Conservation (phyloP, 30 jellyfish, hydroid and myxozoan genomes). For the Turritopsis dohrnii region DNA sequence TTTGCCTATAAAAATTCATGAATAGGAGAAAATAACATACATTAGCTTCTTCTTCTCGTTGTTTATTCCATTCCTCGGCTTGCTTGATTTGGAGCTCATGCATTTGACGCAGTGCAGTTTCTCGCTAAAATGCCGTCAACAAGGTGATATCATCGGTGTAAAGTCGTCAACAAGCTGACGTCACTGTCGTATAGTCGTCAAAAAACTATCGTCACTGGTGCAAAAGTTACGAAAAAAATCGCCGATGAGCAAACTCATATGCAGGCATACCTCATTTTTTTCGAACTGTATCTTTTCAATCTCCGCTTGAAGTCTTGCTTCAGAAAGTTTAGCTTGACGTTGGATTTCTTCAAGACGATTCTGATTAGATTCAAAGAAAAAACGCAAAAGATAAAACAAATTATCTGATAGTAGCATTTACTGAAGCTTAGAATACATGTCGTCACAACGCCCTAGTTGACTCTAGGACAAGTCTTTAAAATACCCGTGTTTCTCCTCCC, state of each 20-base stretch:
- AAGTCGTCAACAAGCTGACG: not conserved
- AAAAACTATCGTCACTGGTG: not conserved
- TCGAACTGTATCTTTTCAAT: slow-evolving; percentile 50
- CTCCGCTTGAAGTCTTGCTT: slow-evolving; percentile 42
- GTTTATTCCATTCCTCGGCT: slow-evolving; percentile 10
- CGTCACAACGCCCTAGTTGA: too few relatives aligned
- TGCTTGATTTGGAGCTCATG: slow-evolving; percentile 18
- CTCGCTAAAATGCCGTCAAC: slow-evolving; percentile 29
- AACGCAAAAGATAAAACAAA: too few relatives aligned
- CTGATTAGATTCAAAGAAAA: not conserved
- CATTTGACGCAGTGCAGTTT: slow-evolving; percentile 4
- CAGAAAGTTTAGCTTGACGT: slow-evolving; percentile 36
- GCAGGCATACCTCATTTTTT: slow-evolving; percentile 39
- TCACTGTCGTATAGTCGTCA: not conserved
- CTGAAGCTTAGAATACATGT: too few relatives aligned
- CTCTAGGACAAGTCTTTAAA: too few relatives aligned
- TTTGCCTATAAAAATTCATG: too few relatives aligned
- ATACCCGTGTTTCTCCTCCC: too few relatives aligned
- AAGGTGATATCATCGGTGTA: too few relatives aligned
- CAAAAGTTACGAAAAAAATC: not conserved
- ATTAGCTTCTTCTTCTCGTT: slow-evolving; percentile 29
- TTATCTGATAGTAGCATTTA: too few relatives aligned
- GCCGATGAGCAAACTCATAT: not conserved
- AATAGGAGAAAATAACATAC: not conserved
- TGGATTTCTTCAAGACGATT: slow-evolving; percentile 13